Conservation (phyloP, 2,113 vertebrate species). For the Poicephalus meyeri region DNA sequence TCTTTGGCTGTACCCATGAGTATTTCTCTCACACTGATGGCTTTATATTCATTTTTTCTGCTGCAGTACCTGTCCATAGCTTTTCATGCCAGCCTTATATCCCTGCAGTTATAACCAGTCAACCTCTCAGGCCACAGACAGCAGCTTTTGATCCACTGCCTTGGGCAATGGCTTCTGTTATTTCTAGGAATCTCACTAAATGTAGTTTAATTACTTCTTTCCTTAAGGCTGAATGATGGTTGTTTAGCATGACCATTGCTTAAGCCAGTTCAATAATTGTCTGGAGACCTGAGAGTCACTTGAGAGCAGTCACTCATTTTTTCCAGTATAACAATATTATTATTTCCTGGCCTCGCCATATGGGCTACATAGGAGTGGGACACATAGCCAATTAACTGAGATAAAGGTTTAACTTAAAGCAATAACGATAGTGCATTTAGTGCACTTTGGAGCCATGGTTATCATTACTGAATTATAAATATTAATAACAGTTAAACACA, state of each 20-base stretch:
- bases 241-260: slow-evolving; percentile 7
- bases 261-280: slow-evolving; percentile 41
- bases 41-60: neutral
- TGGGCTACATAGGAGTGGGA: slow-evolving; percentile 2
- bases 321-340: slow-evolving; percentile 45
- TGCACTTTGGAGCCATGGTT: slow-evolving; percentile 54
- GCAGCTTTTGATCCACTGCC: neutral
- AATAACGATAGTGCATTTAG: slow-evolving; percentile 49
- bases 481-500: slow-evolving; percentile 72
- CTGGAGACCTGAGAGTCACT: slow-evolving; percentile 21
- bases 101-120: neutral
- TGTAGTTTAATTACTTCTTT: neutral
- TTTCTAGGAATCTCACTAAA: slow-evolving; percentile 1
- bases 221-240: neutral
- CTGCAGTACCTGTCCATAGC: neutral
- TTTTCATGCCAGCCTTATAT: neutral
- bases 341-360: slow-evolving; percentile 54
- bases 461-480: slow-evolving; percentile 68
- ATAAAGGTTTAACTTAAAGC: slow-evolving; percentile 65
- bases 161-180: neutral
- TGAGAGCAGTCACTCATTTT: neutral
- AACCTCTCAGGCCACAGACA: neutral
- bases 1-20: neutral
- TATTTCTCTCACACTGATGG: neutral
- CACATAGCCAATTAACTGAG: slow-evolving; percentile 41